phyloP scores from a whole-genome alignment of 2,113 vertebrate genomes.

The Xenus cinereus region DNA sequence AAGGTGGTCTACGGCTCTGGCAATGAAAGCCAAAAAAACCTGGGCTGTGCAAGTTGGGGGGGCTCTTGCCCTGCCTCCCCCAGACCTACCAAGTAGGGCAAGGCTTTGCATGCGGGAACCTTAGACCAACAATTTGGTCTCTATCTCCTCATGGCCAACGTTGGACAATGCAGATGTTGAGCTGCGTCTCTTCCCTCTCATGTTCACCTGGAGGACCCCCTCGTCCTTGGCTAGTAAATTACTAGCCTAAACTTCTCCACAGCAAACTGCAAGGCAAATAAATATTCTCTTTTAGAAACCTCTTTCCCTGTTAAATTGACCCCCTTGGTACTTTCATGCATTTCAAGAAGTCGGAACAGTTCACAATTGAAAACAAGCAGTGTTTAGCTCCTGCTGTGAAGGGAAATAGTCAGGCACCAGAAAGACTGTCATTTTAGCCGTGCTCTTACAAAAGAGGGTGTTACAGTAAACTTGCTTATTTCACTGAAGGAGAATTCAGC shows the following conservation, averaged over 20 bases:
- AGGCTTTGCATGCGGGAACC: not conserved
- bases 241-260: not conserved
- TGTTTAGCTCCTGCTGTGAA: constrained; percentile 50
- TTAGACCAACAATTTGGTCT: not conserved
- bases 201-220: not conserved
- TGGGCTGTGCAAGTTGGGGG: not conserved
- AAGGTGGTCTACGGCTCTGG: not conserved
- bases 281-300: constrained; percentile 24
- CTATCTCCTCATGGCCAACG: not conserved
- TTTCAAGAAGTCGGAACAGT: constrained; percentile 49
- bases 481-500: constrained; percentile 50
- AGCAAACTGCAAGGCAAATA: constrained; percentile 8
- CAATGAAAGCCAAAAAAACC: accelerated
- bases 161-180: not conserved
- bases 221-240: not conserved
- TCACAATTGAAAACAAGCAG: constrained; percentile 58
- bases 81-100: not conserved
- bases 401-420: constrained; percentile 55
- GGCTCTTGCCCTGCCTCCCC: not conserved
- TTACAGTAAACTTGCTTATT: constrained; percentile 68
- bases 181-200: not conserved
- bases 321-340: constrained; percentile 48
- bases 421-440: constrained; percentile 56
- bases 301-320: constrained; percentile 3
- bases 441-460: constrained; percentile 54